phyloP scores from a whole-genome alignment of 2,113 vertebrate genomes.

The Rhinoptilus africanus region DNA sequence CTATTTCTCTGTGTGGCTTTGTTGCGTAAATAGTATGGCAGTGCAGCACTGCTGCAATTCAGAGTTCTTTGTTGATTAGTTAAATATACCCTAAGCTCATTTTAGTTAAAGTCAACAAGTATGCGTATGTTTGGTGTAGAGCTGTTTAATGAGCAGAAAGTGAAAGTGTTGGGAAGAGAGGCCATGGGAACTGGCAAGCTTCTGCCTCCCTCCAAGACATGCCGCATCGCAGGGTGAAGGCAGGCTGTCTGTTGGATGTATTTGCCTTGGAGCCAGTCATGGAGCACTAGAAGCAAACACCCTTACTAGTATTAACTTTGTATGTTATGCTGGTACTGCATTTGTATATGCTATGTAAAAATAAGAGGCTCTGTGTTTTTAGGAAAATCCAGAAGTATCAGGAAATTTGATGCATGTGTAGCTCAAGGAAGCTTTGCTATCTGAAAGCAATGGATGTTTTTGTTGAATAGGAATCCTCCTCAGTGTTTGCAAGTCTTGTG shows the following conservation, averaged over 20 bases:
- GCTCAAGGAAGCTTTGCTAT: not conserved
- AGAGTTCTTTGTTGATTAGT: not conserved
- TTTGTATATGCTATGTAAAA: not conserved
- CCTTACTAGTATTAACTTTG: not conserved
- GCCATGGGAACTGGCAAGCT: not conserved
- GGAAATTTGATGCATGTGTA: not conserved
- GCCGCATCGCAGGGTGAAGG: not conserved
- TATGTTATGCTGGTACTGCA: not conserved
- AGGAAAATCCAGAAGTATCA: not conserved
- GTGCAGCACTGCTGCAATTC: not conserved
- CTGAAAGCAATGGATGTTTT: not conserved
- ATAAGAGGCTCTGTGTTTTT: not conserved
- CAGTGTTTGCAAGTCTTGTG: not conserved
- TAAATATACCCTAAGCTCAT: not conserved
- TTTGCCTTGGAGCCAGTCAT: not conserved
- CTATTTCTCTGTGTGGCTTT: not conserved
- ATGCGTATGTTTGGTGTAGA: not conserved
- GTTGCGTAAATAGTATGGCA: not conserved
- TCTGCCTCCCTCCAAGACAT: not conserved
- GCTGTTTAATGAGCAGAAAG: not conserved
- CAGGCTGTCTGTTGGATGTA: not conserved
- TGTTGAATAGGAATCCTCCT: not conserved
- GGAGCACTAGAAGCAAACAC: not conserved
- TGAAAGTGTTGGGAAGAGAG: not conserved
- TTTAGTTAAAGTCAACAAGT: not conserved